These are phyloP conservation scores for Uloborus diversus DNA, from an alignment of 1,140 invertebrate species.

Conservation along the genomic window DNA sequence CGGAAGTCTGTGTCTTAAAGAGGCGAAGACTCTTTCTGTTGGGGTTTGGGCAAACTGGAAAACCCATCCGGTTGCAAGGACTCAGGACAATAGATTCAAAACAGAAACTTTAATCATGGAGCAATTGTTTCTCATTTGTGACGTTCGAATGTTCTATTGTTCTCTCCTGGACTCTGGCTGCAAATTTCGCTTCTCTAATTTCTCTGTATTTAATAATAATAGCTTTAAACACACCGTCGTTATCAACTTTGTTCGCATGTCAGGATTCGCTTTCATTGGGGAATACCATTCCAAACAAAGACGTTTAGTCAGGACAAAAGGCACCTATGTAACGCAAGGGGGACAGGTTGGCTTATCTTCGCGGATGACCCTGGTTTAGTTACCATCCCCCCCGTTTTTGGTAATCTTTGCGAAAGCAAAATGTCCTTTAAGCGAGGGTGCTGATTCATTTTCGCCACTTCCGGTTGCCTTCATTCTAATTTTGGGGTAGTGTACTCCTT, in stretches of 20 bases:
- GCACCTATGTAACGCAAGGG: slow-evolving; percentile 2
- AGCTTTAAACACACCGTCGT: slow-evolving; percentile 6
- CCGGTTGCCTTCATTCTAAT: slow-evolving; percentile 50
- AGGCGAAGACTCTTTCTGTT: neutral
- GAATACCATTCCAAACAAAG: slow-evolving; percentile 27
- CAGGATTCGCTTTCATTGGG: neutral
- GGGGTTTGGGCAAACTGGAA: neutral
- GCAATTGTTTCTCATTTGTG: slow-evolving; percentile 3
- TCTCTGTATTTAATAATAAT: slow-evolving; percentile 16
- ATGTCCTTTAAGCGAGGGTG: slow-evolving; percentile 17
- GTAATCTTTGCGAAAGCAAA: slow-evolving; percentile 19
- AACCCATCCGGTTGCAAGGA: neutral
- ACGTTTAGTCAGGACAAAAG: slow-evolving; percentile 21
- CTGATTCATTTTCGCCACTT: slow-evolving; percentile 54
- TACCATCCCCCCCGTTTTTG: neutral
- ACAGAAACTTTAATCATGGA: neutral
- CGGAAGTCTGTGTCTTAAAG: neutral
- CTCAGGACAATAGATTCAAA: neutral
- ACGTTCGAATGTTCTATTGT: slow-evolving; percentile 7
- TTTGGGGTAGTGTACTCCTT: slow-evolving; percentile 4
- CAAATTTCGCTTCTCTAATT: slow-evolving; percentile 11
- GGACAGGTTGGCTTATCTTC: slow-evolving; percentile 1
- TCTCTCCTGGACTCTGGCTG: neutral
- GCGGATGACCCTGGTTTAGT: slow-evolving; percentile 31
- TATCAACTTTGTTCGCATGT: neutral